Percentiles rank a stretch among this genome's conserved stretches.
phyloP scores from a whole-genome alignment of 1,140 invertebrate genomes.

The Idris sp. region DNA sequence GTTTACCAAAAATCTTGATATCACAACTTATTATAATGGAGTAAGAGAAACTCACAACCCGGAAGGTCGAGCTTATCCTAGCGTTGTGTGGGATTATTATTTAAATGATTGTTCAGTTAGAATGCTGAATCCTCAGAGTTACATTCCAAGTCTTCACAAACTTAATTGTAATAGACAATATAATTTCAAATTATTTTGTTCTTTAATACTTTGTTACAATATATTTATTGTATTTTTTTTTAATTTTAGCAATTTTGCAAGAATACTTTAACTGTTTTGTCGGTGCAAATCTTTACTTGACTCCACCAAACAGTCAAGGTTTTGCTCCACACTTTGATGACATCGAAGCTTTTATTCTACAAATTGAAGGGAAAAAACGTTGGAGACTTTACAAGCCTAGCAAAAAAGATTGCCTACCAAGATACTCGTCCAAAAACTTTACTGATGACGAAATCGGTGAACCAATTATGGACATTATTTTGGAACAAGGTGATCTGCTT shows the following conservation, averaged over 20 bases:
- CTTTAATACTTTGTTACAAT: conserved; percentile 1
- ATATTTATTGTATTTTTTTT: too few relatives aligned
- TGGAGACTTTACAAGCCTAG: conserved; percentile 93
- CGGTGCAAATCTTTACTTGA: conserved; percentile 96
- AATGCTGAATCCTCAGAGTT: conserved; percentile 96
- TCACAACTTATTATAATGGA: conserved; percentile 90
- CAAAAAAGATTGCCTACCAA: conserved; percentile 83
- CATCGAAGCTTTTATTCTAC: conserved; percentile 98
- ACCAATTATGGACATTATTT: conserved; percentile 88
- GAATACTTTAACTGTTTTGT: conserved; percentile 96
- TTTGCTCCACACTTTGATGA: conserved; percentile 99
- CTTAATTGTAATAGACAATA: conserved; percentile 82
- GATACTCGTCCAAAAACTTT: conserved; percentile 91
- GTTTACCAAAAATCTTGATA: conserved; percentile 93
- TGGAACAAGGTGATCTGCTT: conserved; percentile 93
- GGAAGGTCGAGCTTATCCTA: conserved; percentile 85
- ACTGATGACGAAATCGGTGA: conserved; percentile 86
- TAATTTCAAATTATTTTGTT: conserved; percentile 15
- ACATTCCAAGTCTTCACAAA: conserved; percentile 81
- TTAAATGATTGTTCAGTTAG: conserved; percentile 93
- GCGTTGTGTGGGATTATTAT: conserved; percentile 94
- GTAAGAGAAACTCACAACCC: conserved; percentile 91
- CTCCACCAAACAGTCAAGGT: conserved; percentile 96
- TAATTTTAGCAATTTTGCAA: conserved; percentile 81
- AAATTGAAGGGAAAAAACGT: conserved; percentile 96